Evolutionary conservation across 2,888 invertebrate species (phyloP).

Genomic region (Latrodectus elegans): DNA sequence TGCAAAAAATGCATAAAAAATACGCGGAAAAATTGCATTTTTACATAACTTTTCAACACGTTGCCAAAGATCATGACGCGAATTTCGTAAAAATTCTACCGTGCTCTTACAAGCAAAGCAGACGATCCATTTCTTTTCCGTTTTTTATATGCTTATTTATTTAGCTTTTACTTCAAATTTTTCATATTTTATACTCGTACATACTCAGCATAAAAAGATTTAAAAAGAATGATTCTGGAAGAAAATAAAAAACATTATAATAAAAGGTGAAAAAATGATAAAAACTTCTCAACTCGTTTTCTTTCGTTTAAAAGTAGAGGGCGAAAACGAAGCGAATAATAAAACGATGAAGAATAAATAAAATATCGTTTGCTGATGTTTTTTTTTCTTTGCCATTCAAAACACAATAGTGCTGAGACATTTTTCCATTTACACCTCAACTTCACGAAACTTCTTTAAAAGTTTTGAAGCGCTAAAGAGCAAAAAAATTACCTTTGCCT

Average conservation of each 20-base stretch:
- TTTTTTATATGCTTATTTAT: not conserved
- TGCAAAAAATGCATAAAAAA: constrained; percentile 10
- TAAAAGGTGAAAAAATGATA: not conserved
- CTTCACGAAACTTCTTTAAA: constrained; percentile 15
- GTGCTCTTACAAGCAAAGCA: constrained; percentile 12
- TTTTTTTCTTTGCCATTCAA: constrained; percentile 36
- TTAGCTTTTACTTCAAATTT: constrained; percentile 3
- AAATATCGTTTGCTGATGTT: constrained; percentile 39
- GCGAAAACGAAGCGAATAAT: constrained; percentile 4
- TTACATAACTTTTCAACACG: constrained; percentile 38
- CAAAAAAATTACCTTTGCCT: too few species aligned
- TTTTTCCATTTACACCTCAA: constrained; percentile 47
- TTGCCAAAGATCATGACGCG: constrained; percentile 32
- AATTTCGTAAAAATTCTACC: constrained; percentile 32
- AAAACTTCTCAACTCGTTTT: not conserved
- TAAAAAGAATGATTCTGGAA: constrained; percentile 16
- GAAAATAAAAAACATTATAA: not conserved
- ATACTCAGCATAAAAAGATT: constrained; percentile 36
- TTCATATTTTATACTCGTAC: constrained; percentile 27
- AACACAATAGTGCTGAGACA: constrained; percentile 45
- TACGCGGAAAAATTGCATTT: constrained; percentile 1
- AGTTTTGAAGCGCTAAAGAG: not conserved
- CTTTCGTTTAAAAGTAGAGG: constrained; percentile 21
- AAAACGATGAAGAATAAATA: constrained; percentile 37
- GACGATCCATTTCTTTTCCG: not conserved